A percentile compares a stretch with the other conserved stretches of the same genome.
These are phyloP conservation scores for Furcifer pardalis DNA, from an alignment of 2,797 vertebrate genomes.

Conservation along the genomic window DNA sequence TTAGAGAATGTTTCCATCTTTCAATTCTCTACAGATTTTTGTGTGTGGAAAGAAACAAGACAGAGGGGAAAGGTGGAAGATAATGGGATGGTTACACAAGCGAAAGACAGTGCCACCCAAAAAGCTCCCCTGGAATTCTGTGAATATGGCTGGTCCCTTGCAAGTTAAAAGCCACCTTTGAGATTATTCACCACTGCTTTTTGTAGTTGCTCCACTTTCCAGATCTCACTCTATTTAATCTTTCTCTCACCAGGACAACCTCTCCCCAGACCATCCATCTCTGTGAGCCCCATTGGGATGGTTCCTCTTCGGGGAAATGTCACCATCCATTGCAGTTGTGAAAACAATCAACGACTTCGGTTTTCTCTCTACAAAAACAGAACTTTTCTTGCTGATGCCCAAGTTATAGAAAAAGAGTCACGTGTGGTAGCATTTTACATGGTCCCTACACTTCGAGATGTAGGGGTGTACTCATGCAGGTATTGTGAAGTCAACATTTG, in stretches of 20 bases:
- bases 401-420: accelerated
- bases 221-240: background rate
- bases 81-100: too few species aligned
- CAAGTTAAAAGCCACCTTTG: too few species aligned
- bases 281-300: background rate
- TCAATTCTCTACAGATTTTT: too few species aligned
- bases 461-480: background rate
- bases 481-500: too few species aligned
- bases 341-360: accelerated
- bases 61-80: too few species aligned
- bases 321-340: background rate
- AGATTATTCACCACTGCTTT: background rate
- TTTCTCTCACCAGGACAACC: background rate
- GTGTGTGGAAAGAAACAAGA: too few species aligned
- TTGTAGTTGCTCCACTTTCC: background rate
- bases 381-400: accelerated
- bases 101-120: background rate
- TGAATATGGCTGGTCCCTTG: too few species aligned
- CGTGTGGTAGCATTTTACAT: accelerated
- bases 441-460: accelerated
- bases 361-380: background rate
- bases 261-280: constrained; percentile 9
- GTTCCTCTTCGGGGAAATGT: background rate
- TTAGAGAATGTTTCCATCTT: too few species aligned
- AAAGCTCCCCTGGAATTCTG: too few species aligned